These are phyloP conservation scores for Ceyx margarethae DNA, from an alignment of 2,113 vertebrate species.

Conservation along the genomic window DNA sequence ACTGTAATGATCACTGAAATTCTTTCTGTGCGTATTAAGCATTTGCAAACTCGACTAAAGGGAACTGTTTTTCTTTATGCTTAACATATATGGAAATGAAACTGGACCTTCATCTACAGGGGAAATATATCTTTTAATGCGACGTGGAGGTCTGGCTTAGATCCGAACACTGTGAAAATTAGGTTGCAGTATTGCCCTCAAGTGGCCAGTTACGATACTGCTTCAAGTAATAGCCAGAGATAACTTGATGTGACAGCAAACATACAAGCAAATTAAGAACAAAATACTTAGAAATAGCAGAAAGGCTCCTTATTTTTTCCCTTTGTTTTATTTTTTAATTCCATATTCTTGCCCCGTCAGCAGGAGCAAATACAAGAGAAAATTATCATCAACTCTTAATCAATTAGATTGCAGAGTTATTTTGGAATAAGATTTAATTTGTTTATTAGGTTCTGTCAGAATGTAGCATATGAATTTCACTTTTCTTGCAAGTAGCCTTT, in stretches of 20 bases:
- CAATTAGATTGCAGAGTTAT: not conserved
- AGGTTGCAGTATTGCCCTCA: slow-evolving; percentile 67
- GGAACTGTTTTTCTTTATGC: not conserved
- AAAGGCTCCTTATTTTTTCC: not conserved
- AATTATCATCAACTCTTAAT: not conserved
- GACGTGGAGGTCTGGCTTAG: not conserved
- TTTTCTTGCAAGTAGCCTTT: not conserved
- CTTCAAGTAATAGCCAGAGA: not conserved
- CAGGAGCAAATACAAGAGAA: not conserved
- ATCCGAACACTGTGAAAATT: not conserved
- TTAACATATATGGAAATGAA: not conserved
- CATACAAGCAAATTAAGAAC: not conserved
- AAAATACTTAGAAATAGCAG: not conserved
- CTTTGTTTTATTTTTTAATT: not conserved
- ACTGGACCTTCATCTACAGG: not conserved
- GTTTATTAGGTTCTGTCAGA: not conserved
- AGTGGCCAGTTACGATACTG: slow-evolving; percentile 39
- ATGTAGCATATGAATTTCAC: not conserved
- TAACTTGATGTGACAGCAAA: not conserved
- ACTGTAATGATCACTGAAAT: not conserved
- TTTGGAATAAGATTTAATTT: not conserved
- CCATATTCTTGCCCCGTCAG: not conserved
- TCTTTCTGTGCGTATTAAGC: not conserved
- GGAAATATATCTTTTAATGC: not conserved
- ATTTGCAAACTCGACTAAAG: not conserved